Evolutionary conservation across 1,140 invertebrate species (phyloP).

Genomic region (Heliconius himera): DNA sequence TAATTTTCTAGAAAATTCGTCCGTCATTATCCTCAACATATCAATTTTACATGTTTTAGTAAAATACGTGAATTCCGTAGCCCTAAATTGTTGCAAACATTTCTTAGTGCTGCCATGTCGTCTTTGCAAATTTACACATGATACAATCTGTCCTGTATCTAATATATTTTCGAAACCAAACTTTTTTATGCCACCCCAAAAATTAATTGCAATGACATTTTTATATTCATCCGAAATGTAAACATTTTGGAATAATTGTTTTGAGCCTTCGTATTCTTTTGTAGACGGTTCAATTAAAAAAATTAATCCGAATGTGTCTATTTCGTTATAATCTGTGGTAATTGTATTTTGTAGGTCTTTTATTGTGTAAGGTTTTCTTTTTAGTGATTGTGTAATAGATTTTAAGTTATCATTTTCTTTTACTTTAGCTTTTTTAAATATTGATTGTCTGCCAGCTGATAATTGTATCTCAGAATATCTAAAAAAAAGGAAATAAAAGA

Average conservation of each 20-base stretch:
- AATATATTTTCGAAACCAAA: conserved; percentile 84
- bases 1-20: conserved; percentile 52
- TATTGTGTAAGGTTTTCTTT: conserved; percentile 56
- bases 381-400: conserved; percentile 40
- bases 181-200: conserved; percentile 83
- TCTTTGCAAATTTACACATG: conserved; percentile 84
- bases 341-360: conserved; percentile 57
- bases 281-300: conserved; percentile 62
- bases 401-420: conserved; percentile 41
- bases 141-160: conserved; percentile 81
- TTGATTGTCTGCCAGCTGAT: conserved; percentile 63
- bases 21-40: conserved; percentile 45
- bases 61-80: conserved; percentile 67
- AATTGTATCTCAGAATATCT: conserved; percentile 79
- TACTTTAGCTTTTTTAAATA: conserved; percentile 53
- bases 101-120: conserved; percentile 65
- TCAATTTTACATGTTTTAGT: conserved; percentile 68
- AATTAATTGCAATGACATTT: conserved; percentile 83
- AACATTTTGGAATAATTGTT: conserved; percentile 72
- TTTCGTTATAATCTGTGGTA: conserved; percentile 66
- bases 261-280: conserved; percentile 52
- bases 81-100: conserved; percentile 64
- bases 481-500: conserved; percentile 46
- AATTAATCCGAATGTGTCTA: conserved; percentile 66
- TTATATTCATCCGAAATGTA: conserved; percentile 77